These are phyloP conservation scores for Caenorhabditis zanzibari DNA, from an alignment of 2,888 invertebrate species.

Conservation along the genomic window DNA sequence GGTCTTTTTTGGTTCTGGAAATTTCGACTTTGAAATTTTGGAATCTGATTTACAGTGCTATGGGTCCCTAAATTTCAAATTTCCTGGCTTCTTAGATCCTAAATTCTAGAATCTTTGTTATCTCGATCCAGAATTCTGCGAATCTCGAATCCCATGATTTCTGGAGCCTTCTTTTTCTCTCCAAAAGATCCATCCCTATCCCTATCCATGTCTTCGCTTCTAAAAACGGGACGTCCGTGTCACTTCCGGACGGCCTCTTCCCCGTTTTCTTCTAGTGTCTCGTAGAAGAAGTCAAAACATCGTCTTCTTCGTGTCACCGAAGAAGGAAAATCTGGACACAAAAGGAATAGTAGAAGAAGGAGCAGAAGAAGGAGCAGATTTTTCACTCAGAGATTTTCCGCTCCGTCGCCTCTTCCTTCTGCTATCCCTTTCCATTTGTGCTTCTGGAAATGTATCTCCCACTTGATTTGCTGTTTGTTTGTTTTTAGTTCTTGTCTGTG, in stretches of 20 bases:
- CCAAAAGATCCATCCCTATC: neutral
- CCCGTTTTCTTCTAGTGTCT: conserved; percentile 10
- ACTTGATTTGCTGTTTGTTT: conserved; percentile 17
- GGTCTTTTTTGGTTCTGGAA: too few relatives aligned
- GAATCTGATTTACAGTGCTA: too few relatives aligned
- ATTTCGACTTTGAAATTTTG: neutral
- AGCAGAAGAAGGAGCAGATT: conserved; percentile 33
- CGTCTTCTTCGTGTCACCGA: conserved; percentile 28
- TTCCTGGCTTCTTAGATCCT: too few relatives aligned
- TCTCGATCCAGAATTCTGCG: too few relatives aligned
- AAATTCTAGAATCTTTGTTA: too few relatives aligned
- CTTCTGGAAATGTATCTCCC: neutral
- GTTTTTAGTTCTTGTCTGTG: neutral
- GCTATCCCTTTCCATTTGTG: conserved; percentile 9
- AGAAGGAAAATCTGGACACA: conserved; percentile 20
- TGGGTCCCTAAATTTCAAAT: too few relatives aligned
- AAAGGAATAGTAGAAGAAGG: conserved; percentile 17
- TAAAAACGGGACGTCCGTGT: conserved; percentile 42
- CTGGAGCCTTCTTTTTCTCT: neutral
- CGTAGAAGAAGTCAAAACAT: conserved; percentile 41
- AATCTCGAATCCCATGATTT: too few relatives aligned
- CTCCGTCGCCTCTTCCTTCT: conserved; percentile 47
- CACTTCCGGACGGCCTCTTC: conserved; percentile 43
- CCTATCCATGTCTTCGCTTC: neutral
- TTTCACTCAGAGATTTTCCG: conserved; percentile 56